Percentiles rank a stretch among this genome's conserved stretches.
Conservation (phyloP, 2,113 vertebrate species). For the human region DNA sequence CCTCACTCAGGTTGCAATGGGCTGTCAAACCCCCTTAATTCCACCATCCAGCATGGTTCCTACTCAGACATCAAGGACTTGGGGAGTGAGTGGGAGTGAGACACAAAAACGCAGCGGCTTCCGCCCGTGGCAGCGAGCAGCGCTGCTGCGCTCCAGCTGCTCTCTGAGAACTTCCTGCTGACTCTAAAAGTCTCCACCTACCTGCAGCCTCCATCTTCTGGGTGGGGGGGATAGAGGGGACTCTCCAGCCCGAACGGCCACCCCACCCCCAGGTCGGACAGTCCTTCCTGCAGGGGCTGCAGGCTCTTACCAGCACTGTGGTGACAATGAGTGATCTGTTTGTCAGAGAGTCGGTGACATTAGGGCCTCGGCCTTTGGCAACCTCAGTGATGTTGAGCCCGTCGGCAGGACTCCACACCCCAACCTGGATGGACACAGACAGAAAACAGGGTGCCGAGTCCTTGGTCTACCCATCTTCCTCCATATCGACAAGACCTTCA, state of each 20-base stretch:
- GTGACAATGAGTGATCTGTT: constrained; percentile 97
- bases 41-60: not conserved
- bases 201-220: not conserved
- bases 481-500: not conserved
- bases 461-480: not conserved
- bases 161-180: not conserved
- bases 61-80: not conserved
- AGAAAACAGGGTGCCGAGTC: not conserved
- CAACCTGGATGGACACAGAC: constrained; percentile 86
- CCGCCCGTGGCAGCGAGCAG: not conserved
- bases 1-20: not conserved
- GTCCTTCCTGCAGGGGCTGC: not conserved
- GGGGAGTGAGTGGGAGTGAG: accelerated
- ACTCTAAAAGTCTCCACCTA: not conserved
- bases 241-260: not conserved
- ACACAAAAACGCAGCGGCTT: not conserved
- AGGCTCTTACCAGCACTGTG: constrained; percentile 94
- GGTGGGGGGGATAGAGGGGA: not conserved
- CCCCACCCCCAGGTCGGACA: not conserved
- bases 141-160: accelerated
- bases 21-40: not conserved
- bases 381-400: constrained; percentile 97
- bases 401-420: constrained; percentile 94
- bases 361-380: constrained; percentile 93
- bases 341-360: constrained; percentile 97